Percentiles rank a stretch among this genome's conserved stretches.
Evolutionary conservation across 2,888 invertebrate species (phyloP).

Genomic region (Aproaerema taeniolella): DNA sequence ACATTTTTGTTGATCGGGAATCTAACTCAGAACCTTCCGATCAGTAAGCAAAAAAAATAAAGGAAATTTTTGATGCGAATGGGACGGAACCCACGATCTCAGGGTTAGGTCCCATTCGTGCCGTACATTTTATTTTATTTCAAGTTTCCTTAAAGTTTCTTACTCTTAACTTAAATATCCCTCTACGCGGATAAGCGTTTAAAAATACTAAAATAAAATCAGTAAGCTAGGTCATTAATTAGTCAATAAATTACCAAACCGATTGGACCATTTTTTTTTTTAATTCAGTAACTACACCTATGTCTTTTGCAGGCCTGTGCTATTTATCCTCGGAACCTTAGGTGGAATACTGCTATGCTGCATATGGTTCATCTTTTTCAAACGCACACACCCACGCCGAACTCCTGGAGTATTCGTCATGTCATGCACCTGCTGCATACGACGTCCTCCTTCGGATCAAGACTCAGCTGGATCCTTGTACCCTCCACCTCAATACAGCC

Average conservation of each 20-base stretch:
- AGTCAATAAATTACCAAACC: no score
- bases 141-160: no score
- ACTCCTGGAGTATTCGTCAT: constrained; percentile 48
- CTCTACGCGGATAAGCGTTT: no score
- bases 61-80: background rate
- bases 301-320: constrained; percentile 75
- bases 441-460: constrained; percentile 79
- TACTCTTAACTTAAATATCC: no score
- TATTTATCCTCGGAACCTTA: constrained; percentile 83
- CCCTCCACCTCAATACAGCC: constrained; percentile 89
- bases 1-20: no score
- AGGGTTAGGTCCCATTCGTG: no score
- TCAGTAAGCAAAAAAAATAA: background rate
- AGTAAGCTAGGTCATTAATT: no score
- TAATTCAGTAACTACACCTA: background rate
- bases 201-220: no score
- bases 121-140: no score
- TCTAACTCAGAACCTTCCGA: no score
- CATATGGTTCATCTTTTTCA: constrained; percentile 76
- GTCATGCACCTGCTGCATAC: constrained; percentile 59
- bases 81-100: no score
- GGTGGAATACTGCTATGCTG: constrained; percentile 83
- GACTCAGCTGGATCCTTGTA: constrained; percentile 89
- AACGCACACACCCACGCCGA: constrained; percentile 40
- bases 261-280: background rate